Evolutionary conservation across 2,797 vertebrate genomes (phyloP).

Genomic region (Tokudaia tokunoshimensis): DNA sequence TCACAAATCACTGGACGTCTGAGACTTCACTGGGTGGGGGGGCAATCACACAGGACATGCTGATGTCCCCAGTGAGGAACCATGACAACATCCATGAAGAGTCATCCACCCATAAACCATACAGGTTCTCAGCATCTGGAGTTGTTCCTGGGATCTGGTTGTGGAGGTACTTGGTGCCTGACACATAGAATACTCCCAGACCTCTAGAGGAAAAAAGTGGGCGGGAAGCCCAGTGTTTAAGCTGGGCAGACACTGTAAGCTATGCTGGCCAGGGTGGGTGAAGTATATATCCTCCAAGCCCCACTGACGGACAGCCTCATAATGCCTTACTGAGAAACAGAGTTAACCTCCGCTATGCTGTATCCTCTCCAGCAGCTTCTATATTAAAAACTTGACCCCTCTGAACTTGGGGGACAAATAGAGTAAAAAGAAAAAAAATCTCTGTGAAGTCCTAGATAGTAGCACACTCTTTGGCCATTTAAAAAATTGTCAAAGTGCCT

Average conservation of each 20-base stretch:
- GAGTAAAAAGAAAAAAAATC: too few relatives aligned
- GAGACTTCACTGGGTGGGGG: accelerated
- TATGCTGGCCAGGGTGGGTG: accelerated
- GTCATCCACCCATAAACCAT: not conserved
- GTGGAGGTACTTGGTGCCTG: not conserved
- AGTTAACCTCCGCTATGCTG: not conserved
- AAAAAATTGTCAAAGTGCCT: not conserved
- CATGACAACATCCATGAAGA: not conserved
- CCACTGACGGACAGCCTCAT: accelerated
- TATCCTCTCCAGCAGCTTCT: not conserved
- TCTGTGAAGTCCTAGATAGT: not conserved
- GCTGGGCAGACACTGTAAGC: accelerated
- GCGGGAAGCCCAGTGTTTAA: accelerated
- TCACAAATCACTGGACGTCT: not conserved
- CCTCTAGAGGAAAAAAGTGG: too few relatives aligned
- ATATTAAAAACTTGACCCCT: not conserved
- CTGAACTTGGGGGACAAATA: not conserved
- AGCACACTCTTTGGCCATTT: not conserved
- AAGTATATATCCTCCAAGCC: not conserved
- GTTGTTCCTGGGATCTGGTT: not conserved
- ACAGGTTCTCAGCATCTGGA: not conserved
- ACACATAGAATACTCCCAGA: not conserved
- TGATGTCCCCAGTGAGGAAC: accelerated
- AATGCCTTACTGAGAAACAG: too few relatives aligned
- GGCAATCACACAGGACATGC: accelerated